Base-by-base conservation (phyloP, 2,113 vertebrate species). In the Fregetta grallaria region DNA sequence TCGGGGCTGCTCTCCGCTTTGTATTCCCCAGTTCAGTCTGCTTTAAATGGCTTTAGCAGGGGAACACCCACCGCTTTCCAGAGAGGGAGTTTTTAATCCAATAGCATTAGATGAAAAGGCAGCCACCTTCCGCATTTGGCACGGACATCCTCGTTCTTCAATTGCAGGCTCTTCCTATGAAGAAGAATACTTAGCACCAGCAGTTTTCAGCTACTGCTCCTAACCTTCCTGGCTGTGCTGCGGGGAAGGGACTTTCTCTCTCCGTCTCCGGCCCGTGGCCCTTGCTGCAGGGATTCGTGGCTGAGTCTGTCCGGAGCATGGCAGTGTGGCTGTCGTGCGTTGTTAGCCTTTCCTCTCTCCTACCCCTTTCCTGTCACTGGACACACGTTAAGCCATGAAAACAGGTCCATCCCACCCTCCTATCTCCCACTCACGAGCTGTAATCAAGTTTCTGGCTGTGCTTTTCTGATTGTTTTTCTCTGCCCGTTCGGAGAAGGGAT, bases 261-360 rank as follows among this genome's bases (percentile, higher is more conserved):
- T 21, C 14, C 29, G 1, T 21, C 25, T 13, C 23, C 18, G 53
- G 25, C 38, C 34, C 2, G 3, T 1, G 1, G 10, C 29, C 50
- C 68, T 75, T 26, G 32, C 63, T 42, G 47, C 29, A 22, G 78
- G 62, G 47, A 6, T 32, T 32, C 2, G 5, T 21, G 62, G 47
- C 65, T 25, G 8, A 7, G 18, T 11, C 30, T 42, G 26, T 23
- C 44, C 2, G 4, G 42, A 32, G 38, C 19, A 2, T 2, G 10
- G 11, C 36, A 22, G 44, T 0, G 13, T n/a, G 23, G 36, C 20
- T 22, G 8, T 11, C 2, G 3, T 18, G 44, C 7, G 2, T 11
- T 5, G 36, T 56, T 16, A 22, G 62, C 78, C 65, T 72, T 45
- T 44, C 53, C n/a, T 38, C 55, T 30, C 52, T 71, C n/a, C 75